phyloP scores from a whole-genome alignment of 1,140 invertebrate genomes.

The Platorchestia sp. region DNA sequence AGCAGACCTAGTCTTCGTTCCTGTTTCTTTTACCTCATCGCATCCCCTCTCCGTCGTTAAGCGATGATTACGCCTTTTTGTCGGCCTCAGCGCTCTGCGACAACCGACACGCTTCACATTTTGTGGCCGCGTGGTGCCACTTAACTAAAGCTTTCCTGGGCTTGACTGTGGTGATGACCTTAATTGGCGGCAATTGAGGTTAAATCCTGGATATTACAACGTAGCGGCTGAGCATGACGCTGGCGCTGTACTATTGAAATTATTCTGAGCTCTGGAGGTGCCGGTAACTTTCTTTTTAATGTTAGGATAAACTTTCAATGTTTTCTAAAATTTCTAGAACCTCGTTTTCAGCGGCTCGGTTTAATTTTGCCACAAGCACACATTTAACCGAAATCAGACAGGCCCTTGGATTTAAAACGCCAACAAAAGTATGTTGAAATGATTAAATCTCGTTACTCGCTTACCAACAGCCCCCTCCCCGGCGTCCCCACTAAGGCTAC shows the following conservation, averaged over 20 bases:
- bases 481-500: not conserved
- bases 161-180: not conserved
- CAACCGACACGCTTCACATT: not conserved
- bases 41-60: not conserved
- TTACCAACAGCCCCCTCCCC: not conserved
- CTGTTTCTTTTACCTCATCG: not conserved
- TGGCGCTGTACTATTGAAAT: not conserved
- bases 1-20: not conserved
- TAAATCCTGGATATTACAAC: not conserved
- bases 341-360: not conserved
- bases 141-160: not conserved
- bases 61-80: not conserved
- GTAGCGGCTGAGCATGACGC: not conserved
- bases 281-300: not conserved
- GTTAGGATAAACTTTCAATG: not conserved
- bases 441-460: not conserved
- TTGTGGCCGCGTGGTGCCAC: not conserved
- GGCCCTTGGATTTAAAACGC: not conserved
- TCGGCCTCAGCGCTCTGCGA: not conserved
- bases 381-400: not conserved
- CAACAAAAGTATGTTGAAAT: not conserved
- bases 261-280: not conserved
- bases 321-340: not conserved
- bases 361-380: not conserved
- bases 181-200: not conserved